These are phyloP conservation scores for Oryzias woworae DNA, from an alignment of 2,113 vertebrate species.

Conservation along the genomic window DNA sequence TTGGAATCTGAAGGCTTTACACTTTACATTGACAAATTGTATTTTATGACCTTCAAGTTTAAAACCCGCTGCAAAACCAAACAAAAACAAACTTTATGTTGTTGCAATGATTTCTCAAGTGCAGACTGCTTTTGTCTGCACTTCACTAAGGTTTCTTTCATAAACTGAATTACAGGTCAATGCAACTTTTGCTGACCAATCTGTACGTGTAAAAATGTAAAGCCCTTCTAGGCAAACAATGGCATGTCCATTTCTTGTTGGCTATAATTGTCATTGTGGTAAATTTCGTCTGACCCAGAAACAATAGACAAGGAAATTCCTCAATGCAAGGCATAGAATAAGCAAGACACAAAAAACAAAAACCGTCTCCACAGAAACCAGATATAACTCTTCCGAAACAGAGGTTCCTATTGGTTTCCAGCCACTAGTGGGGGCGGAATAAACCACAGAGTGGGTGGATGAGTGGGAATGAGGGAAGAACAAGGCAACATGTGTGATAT, in stretches of 20 bases:
- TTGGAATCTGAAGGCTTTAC: background rate
- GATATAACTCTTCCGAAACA: background rate
- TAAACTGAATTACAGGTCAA: too few relatives aligned
- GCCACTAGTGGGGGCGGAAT: slow-evolving; percentile 48
- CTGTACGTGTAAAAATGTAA: too few relatives aligned
- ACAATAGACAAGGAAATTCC: slow-evolving; percentile 26
- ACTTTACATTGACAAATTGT: background rate
- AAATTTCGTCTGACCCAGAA: background rate
- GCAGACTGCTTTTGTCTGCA: too few relatives aligned
- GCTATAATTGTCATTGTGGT: background rate
- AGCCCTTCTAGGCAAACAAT: too few relatives aligned
- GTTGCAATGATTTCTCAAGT: too few relatives aligned
- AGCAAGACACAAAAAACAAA: slow-evolving; percentile 3
- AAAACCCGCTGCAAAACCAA: background rate
- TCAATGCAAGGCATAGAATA: slow-evolving; percentile 11
- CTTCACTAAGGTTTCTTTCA: too few relatives aligned
- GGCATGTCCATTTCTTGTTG: background rate
- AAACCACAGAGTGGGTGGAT: slow-evolving; percentile 33
- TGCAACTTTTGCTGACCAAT: too few relatives aligned
- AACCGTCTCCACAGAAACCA: slow-evolving; percentile 17
- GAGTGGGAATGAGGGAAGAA: slow-evolving; percentile 38
- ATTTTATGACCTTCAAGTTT: background rate
- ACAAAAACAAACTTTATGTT: too few relatives aligned
- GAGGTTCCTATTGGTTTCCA: slow-evolving; percentile 40
- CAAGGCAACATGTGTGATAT: slow-evolving; percentile 47